Conservation (phyloP, 2,888 invertebrate species). For the Drosophila tanythrix region DNA sequence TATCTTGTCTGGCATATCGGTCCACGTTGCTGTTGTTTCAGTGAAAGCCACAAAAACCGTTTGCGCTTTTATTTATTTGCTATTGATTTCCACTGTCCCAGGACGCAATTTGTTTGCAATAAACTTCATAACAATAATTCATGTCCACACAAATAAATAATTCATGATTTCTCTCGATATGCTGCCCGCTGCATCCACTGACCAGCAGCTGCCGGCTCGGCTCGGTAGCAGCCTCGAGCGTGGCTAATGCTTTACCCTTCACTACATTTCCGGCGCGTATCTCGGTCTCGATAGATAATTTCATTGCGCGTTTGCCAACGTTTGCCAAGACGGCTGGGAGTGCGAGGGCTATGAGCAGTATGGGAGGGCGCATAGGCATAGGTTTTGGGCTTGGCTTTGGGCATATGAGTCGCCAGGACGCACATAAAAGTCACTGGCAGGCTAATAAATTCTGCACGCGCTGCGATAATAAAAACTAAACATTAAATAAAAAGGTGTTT, state of each 20-base stretch:
- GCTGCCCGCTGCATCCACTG: constrained; percentile 30
- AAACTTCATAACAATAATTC: constrained; percentile 83
- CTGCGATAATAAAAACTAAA: constrained; percentile 73
- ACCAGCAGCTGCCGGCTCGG: constrained; percentile 21
- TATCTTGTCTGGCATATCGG: constrained; percentile 66
- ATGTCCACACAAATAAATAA: constrained; percentile 82
- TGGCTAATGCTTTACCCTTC: constrained; percentile 48
- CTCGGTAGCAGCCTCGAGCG: constrained; percentile 10
- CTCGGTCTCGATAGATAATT: constrained; percentile 49
- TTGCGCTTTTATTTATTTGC: constrained; percentile 81
- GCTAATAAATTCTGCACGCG: constrained; percentile 66
- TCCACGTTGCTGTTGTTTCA: constrained; percentile 62
- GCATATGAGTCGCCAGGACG: constrained; percentile 6
- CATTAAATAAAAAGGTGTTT: constrained; percentile 79
- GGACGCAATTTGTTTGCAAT: constrained; percentile 82
- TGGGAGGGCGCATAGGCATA: not conserved
- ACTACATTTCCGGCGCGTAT: constrained; percentile 28
- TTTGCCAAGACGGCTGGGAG: constrained; percentile 7
- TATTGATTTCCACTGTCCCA: constrained; percentile 81
- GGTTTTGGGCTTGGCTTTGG: constrained; percentile 1
- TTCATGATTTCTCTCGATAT: constrained; percentile 70
- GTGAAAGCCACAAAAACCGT: constrained; percentile 78
- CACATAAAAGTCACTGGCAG: constrained; percentile 59
- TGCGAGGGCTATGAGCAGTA: not conserved
- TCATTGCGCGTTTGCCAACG: constrained; percentile 35